These are phyloP conservation scores for Sitta carolinensis DNA, from an alignment of 2,797 vertebrate genomes.

Conservation along the genomic window DNA sequence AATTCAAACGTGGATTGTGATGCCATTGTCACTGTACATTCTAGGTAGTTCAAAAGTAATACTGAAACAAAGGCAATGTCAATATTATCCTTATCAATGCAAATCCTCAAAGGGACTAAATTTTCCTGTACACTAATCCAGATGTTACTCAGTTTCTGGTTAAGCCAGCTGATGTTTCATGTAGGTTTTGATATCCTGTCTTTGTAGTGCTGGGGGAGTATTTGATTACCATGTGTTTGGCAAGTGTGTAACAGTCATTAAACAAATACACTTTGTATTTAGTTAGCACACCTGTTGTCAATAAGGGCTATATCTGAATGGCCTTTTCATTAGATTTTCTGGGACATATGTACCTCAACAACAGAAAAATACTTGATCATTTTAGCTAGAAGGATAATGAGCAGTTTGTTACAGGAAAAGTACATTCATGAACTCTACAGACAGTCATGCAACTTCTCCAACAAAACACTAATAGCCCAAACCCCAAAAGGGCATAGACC, in stretches of 20 bases:
- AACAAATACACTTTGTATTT: background rate
- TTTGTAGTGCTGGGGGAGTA: background rate
- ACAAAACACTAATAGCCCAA: background rate
- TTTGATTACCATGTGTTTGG: background rate
- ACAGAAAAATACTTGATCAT: background rate
- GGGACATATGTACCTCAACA: background rate
- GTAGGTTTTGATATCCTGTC: background rate
- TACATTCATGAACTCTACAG: background rate
- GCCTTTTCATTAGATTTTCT: background rate
- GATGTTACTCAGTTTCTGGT: constrained; percentile 4
- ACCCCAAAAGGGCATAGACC: background rate
- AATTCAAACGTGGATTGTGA: background rate
- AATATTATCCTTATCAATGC: constrained; percentile 16
- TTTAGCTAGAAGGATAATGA: background rate
- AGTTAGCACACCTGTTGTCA: background rate
- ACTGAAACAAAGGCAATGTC: background rate
- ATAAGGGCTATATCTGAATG: background rate
- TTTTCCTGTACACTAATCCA: background rate
- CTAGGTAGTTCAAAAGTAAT: constrained; percentile 11
- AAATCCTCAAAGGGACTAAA: constrained; percentile 18
- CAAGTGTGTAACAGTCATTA: background rate
- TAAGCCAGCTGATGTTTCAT: background rate
- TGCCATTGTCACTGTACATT: background rate
- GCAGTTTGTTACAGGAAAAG: background rate
- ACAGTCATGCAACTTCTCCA: background rate